Evolutionary conservation across 2,797 vertebrate genomes (phyloP), one percentile per base, ranked within the genome.

Genomic region (Podarcis lilfordi): DNA sequence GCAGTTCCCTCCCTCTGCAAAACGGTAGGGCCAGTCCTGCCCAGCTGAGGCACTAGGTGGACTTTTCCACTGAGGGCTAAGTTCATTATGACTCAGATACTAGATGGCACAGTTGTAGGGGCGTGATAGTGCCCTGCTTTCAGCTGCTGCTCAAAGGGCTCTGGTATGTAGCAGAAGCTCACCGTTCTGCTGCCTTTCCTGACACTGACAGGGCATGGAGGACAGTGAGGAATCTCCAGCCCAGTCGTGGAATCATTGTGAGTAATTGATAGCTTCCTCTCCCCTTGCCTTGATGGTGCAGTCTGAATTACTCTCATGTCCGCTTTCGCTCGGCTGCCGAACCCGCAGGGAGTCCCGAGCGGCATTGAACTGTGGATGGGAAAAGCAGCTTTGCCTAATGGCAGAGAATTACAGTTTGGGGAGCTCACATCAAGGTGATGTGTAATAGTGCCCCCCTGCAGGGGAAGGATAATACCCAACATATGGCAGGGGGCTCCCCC

Each of bases 331-430:
- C 81, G 69, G 83, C 59, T 55, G 84, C 37, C 1, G n/a, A n/a
- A 3, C 61, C 79, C 79, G 9, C 43, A 4, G 71, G 84, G 66
- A 78, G 50, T 59, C 68, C 50, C 15, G 17, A 86, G 72, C 27
- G 32, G 37, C 43, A 61, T 61, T 61, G 61, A 82, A 29, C 61
- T 64, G 84, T 23, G 80, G 85, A 86, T 78, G 80, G 80, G 85
- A 83, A 86, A 89, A 89, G 35, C 85, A 83, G 88, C 74, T 86
- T 71, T 61, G 80, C 35, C 85, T 86, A 89, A 86, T 83, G 85
- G 79, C 68, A 43, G 74, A 79, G 80, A 86, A 83, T 83, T 78
- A 83, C 66, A 79, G 84, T 37, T 72, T 2, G 37, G 85, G 80
- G 80, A 86, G 72, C 88, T 83, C 74, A 50, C 64, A 61, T 64